Percentiles rank a stretch among this genome's conserved stretches.
phyloP scores from a whole-genome alignment of 2,797 vertebrate species.

The Sternarchorhynchus goeldii region DNA sequence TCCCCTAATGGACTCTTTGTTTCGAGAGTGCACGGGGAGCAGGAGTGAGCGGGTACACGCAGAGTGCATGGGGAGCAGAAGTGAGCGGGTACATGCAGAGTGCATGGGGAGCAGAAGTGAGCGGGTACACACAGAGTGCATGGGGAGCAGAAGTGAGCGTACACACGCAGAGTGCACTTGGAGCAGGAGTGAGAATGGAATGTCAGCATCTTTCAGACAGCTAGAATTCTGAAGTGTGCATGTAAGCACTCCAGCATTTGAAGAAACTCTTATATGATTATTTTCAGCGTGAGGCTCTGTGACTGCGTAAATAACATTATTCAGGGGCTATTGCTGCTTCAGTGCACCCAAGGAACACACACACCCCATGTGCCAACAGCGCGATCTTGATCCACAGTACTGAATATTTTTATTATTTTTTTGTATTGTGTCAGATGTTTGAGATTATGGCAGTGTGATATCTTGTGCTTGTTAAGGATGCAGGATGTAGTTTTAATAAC shows the following conservation, averaged over 20 bases:
- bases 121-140: no score
- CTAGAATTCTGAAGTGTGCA: conserved; percentile 9
- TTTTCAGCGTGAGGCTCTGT: conserved; percentile 12
- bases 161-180: no score
- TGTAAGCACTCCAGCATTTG: conserved; percentile 13
- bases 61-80: no score
- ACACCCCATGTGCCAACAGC: background rate
- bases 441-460: conserved; percentile 1
- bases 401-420: background rate
- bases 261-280: background rate
- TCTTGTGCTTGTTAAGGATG: background rate
- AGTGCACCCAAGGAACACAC: background rate
- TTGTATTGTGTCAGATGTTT: background rate
- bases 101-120: no score
- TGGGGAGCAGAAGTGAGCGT: no score
- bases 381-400: background rate
- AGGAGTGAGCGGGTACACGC: conserved; percentile 10
- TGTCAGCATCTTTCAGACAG: background rate
- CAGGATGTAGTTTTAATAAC: background rate
- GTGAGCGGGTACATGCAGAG: no score
- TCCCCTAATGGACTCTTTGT: conserved; percentile 33
- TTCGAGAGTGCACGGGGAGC: background rate
- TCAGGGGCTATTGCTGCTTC: background rate
- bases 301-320: conserved; percentile 6
- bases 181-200: background rate